Evolutionary conservation across 2,797 vertebrate genomes (phyloP), one percentile per base, ranked within the genome.

Genomic region (Rhadinocentrus ornatus): DNA sequence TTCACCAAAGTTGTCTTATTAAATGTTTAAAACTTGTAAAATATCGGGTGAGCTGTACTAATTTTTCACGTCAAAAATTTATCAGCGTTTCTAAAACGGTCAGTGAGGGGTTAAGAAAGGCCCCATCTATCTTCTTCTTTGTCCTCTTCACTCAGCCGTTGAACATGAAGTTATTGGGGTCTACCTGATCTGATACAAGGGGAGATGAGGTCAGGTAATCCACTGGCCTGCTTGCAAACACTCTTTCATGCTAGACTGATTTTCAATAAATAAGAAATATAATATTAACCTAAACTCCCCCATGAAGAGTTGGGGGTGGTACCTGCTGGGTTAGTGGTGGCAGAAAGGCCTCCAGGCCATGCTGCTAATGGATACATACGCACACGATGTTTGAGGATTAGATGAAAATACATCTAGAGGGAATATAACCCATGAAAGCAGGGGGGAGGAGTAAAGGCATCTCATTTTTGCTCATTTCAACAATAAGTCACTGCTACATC

Each of bases 221-320:
- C 91, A 86, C 89, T 90, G 72, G 90, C 93, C 82, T 92, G 83
- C 86, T 82, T 89, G 92, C 85, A 90, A 89, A 88, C 81, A 89
- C 76, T 93, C 88, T 90, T 93, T 92, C 93, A 93, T 94, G 93
- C 92, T 94, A 90, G 87, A 88, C 86, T 93, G 91, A 87, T 86
- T 95, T 95, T 93, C 91, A 94, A 95, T 95, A 93, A 95, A 95
- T 94, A 95, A 95, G 92, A 96, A 95, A 91, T 95, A 86, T 94
- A 94, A 95, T 92, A 94, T 96, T 96, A 96, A 95, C 93, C 89
- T 91, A 89, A 91, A 92, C 92, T 91, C 91, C 86, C 93, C 94
- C 72, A 46, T 73, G 66, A 84, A 84, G 81, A 82, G 73, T 59
- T 60, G 48, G 67, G 68, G 64, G 73, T 77, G 59, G 29, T 62